These are phyloP conservation scores for Recurvirostra avosetta DNA, from an alignment of 2,113 vertebrate genomes.

Conservation along the genomic window DNA sequence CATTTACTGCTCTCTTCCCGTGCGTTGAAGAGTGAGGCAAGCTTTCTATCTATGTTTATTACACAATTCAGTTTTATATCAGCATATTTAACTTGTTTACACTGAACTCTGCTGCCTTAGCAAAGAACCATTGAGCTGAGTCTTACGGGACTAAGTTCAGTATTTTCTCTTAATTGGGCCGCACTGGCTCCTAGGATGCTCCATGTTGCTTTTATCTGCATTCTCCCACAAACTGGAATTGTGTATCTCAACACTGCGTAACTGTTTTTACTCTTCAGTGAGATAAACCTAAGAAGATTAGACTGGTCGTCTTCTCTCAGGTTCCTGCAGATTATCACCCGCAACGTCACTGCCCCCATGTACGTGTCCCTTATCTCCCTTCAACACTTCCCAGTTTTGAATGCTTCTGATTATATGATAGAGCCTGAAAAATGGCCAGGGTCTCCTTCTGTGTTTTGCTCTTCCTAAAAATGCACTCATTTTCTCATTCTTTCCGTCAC, in stretches of 20 bases:
- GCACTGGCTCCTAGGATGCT: not conserved
- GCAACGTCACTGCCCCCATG: not conserved
- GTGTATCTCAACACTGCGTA: not conserved
- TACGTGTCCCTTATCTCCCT: not conserved
- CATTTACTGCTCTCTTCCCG: not conserved
- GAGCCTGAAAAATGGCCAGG: not conserved
- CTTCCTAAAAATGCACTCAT: not conserved
- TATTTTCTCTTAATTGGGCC: constrained; percentile 4
- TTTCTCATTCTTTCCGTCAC: not conserved
- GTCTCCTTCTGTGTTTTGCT: not conserved
- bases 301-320: not conserved
- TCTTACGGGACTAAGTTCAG: not conserved
- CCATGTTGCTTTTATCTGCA: not conserved
- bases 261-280: not conserved
- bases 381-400: not conserved
- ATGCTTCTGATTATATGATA: constrained; percentile 24
- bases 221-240: not conserved
- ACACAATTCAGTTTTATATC: not conserved
- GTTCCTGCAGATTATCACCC: not conserved
- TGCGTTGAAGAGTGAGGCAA: not conserved
- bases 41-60: not conserved
- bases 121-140: not conserved
- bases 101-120: not conserved
- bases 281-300: constrained; percentile 42
- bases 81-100: constrained; percentile 19